Conservation (phyloP, 2,888 invertebrate species). For the Phania funesta region DNA sequence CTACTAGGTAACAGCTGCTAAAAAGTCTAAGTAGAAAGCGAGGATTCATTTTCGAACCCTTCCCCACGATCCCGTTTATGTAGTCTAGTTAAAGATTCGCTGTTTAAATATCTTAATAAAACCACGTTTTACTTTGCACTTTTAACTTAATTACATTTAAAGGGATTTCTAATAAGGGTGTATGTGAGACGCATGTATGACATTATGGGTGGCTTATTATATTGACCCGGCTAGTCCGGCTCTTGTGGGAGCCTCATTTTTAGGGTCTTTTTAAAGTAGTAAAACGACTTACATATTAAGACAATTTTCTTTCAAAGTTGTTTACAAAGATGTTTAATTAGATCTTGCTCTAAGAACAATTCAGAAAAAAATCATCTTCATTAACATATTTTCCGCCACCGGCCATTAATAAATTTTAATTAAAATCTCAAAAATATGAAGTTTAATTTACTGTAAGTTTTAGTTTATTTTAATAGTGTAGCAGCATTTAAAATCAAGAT, state of each 20-base stretch:
- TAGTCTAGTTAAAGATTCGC: too few relatives aligned
- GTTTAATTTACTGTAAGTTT: conserved; percentile 43
- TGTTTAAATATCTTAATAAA: neutral
- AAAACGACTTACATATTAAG: neutral
- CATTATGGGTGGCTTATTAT: too few relatives aligned
- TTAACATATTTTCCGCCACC: conserved; percentile 38
- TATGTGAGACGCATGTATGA: too few relatives aligned
- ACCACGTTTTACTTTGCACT: neutral
- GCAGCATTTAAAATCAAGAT: conserved; percentile 14
- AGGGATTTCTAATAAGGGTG: neutral
- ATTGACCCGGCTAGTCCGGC: too few relatives aligned
- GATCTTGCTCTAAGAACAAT: neutral
- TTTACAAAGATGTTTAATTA: neutral
- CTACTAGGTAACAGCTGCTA: too few relatives aligned
- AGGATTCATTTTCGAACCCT: too few relatives aligned
- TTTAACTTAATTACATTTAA: neutral
- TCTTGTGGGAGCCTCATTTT: too few relatives aligned
- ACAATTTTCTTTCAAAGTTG: neutral
- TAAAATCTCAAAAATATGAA: conserved; percentile 49
- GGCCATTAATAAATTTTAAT: conserved; percentile 65
- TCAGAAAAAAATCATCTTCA: conserved; percentile 15
- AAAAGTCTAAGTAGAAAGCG: too few relatives aligned
- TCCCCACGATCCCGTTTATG: too few relatives aligned
- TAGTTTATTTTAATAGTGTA: conserved; percentile 20
- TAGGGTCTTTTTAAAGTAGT: neutral